Evolutionary conservation across 1,140 invertebrate genomes (phyloP).

Genomic region (Cylas formicarius): DNA sequence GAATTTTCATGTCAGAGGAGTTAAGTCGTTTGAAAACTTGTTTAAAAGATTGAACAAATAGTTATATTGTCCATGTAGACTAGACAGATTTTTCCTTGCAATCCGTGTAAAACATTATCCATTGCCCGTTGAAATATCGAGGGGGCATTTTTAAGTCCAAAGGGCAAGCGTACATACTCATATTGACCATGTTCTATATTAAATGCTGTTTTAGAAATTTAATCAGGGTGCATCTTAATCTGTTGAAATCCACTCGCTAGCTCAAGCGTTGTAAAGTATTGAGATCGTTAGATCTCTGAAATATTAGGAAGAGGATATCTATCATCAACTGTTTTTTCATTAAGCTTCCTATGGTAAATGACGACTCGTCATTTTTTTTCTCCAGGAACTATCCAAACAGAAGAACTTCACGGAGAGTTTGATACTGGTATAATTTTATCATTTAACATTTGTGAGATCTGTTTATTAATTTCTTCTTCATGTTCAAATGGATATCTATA

Average conservation of each 20-base stretch:
- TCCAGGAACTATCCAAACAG: conserved; percentile 30
- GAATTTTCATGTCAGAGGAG: no score
- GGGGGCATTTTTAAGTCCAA: conserved; percentile 13
- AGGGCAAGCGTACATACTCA: conserved; percentile 13
- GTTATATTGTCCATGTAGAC: conserved; percentile 6
- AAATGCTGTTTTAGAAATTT: conserved; percentile 18
- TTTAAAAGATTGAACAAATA: conserved; percentile 6
- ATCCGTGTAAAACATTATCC: conserved; percentile 2
- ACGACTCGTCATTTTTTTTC: conserved; percentile 21
- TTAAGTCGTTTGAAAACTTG: no score
- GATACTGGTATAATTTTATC: conserved; percentile 12
- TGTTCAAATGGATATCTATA: conserved; percentile 28
- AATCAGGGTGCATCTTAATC: conserved; percentile 16
- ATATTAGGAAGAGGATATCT: conserved; percentile 41
- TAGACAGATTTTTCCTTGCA: conserved; percentile 5
- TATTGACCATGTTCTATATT: conserved; percentile 12
- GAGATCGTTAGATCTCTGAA: conserved; percentile 38
- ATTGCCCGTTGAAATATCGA: conserved; percentile 13
- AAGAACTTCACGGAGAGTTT: conserved; percentile 27
- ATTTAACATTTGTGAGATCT: conserved; percentile 27
- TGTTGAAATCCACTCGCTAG: conserved; percentile 45
- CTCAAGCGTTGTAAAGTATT: conserved; percentile 42
- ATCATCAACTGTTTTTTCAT: conserved; percentile 41
- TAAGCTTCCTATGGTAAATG: conserved; percentile 40
- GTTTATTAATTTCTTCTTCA: conserved; percentile 26